These are phyloP conservation scores for Heliconius ismenius DNA, from an alignment of 2,888 invertebrate species.

Conservation along the genomic window DNA sequence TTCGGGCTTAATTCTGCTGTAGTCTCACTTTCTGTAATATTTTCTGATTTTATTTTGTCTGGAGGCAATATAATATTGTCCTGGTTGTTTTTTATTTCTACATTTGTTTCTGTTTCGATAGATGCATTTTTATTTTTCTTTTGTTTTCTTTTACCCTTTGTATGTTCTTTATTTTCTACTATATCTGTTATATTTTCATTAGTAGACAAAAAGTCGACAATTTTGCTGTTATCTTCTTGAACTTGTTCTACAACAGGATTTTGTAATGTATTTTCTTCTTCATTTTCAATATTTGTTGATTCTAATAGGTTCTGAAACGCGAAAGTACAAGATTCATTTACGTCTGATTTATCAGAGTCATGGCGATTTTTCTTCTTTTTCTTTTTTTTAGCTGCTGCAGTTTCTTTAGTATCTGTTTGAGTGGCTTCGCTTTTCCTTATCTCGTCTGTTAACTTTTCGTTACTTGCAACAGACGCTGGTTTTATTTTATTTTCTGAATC, in stretches of 20 bases:
- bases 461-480: constrained; percentile 31
- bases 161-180: constrained; percentile 17
- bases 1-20: constrained; percentile 48
- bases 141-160: constrained; percentile 51
- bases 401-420: constrained; percentile 49
- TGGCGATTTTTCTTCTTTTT: constrained; percentile 66
- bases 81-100: constrained; percentile 14
- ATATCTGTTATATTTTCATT: background rate
- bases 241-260: constrained; percentile 10
- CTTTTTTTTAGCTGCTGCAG: constrained; percentile 62
- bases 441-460: constrained; percentile 35
- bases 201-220: constrained; percentile 26
- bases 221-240: constrained; percentile 31
- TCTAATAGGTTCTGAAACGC: constrained; percentile 62
- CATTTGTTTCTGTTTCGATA: constrained; percentile 32
- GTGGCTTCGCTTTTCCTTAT: constrained; percentile 21
- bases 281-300: constrained; percentile 40
- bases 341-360: constrained; percentile 69
- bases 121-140: constrained; percentile 53
- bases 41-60: constrained; percentile 7
- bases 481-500: constrained; percentile 35
- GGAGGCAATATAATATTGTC: background rate
- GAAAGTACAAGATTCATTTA: constrained; percentile 59
- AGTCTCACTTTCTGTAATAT: background rate
- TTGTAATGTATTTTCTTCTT: constrained; percentile 25